Evolutionary conservation across 2,888 invertebrate species (phyloP), one percentile per base, ranked within the genome.

Genomic region (Rhodophaea formosa): DNA sequence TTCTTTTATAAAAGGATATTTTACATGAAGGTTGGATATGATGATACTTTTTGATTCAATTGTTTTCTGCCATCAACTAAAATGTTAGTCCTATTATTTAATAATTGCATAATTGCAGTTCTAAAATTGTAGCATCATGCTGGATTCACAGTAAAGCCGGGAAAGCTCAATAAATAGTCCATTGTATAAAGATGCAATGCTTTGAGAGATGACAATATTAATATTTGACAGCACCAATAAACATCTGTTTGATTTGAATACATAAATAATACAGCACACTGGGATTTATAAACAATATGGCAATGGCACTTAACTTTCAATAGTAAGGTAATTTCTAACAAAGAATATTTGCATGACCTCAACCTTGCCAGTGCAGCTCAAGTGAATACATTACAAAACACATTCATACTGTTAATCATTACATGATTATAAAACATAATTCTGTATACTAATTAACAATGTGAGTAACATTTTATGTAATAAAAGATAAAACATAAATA

Each of bases 251-350:
- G 5, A n/a, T n/a, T n/a, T n/a, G n/a, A n/a, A n/a, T n/a, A n/a
- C n/a, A n/a, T n/a, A n/a, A n/a, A n/a, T n/a, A n/a, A n/a, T n/a
- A n/a, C n/a, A n/a, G n/a, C n/a, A n/a, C n/a, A n/a, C n/a, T n/a
- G n/a, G n/a, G n/a, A n/a, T n/a, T n/a, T n/a, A 35, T 35, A 23
- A 23, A 23, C 5, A 23, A 23, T 23, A 39, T 3, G 39, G n/a
- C 8, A 39, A 35, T 3, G 10, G 8, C 10, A 35, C 12, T 8
- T 35, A 3, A 3, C 39, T 1, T 39, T 39, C n/a, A 39, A n/a
- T 39, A 56, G n/a, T 55, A 46, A 54, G 52, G 15, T 32, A 14
- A 49, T 51, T 35, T 51, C 35, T 35, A 51, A 51, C 51, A 35
- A 51, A 51, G n/a, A 51, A 35, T 51, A 51, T 51, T 35, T 16